Base-by-base conservation (phyloP, 2,888 invertebrate species). In the Amphiduros pacificus region DNA sequence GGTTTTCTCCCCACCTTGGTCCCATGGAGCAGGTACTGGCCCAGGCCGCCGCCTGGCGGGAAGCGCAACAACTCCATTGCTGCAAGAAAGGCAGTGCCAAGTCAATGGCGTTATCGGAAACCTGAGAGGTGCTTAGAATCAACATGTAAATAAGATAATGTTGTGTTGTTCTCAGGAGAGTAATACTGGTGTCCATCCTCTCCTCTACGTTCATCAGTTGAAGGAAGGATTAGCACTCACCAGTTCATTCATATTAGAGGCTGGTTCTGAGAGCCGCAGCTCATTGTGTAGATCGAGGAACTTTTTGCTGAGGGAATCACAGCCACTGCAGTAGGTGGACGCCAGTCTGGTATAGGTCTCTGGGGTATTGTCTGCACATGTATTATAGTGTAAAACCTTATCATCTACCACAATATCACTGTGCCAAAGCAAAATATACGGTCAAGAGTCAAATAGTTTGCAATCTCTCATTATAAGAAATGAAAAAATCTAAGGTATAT, bases 241-340 rank as follows among this genome's bases (percentile, higher is more conserved):
- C 11, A 54, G 54, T 54, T 54, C 31, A 31, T 54, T 54, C 54
- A 54, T 54, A 32, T 54, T 54, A 29, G 54, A 28, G 4, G 54
- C 54, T 6, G n/a, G 14, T 11, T 26, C 54, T 20, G 9, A 20
- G 4, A 14, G 3, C 11, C 54, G 4, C 27, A 54, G 54, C 3
- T 28, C 31, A 28, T 54, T 54, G 31, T 54, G 54, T 3, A 11
- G 9, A 32, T 54, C 54, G 2, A 54, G 54, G n/a, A 27, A 11
- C 2, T 31, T 17, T 3, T 32, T 4, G 31, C 31, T n/a, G n/a
- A n/a, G 6, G 20, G n/a, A n/a, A n/a, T 24, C 31, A 24, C 54
- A 54, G 20, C 17, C 14, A 9, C 17, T 31, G 54, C 54, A 54
- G 32, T 54, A 54, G n/a, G n/a, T 32, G 31, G 14, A 14, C 9